Evolutionary conservation across 2,888 invertebrate genomes (phyloP).

Genomic region (Drosophila anomalata): DNA sequence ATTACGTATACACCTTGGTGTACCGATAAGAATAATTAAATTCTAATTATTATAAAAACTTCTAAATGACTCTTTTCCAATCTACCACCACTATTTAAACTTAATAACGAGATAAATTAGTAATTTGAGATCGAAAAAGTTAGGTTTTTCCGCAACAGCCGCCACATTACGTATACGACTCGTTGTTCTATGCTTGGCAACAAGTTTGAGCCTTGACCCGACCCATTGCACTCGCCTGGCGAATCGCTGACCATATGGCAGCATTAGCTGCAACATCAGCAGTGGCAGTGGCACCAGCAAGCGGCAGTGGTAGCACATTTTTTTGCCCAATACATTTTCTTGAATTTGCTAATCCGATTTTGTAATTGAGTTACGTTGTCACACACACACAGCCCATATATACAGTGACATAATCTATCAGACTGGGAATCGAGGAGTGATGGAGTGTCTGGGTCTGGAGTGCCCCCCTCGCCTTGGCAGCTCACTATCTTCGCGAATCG

Average conservation of each 20-base stretch:
- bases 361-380: slow-evolving; percentile 54
- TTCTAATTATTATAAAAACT: too few species aligned
- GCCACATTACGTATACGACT: slow-evolving; percentile 28
- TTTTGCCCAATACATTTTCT: slow-evolving; percentile 39
- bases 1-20: too few species aligned
- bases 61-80: too few species aligned
- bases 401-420: slow-evolving; percentile 20
- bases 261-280: slow-evolving; percentile 20
- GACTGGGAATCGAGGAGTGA: slow-evolving; percentile 20
- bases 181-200: slow-evolving; percentile 23
- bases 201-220: slow-evolving; percentile 44
- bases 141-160: neutral
- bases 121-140: neutral
- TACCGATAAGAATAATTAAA: too few species aligned
- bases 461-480: slow-evolving; percentile 10
- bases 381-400: neutral
- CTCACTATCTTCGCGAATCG: slow-evolving; percentile 32
- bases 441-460: neutral
- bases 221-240: slow-evolving; percentile 26
- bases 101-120: too few species aligned
- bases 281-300: slow-evolving; percentile 1
- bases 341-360: slow-evolving; percentile 60
- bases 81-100: too few species aligned
- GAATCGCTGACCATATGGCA: slow-evolving; percentile 34
- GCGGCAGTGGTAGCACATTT: neutral